These are phyloP conservation scores for Addax nasomaculatus DNA, from an alignment of 2,113 vertebrate genomes.

Conservation along the genomic window DNA sequence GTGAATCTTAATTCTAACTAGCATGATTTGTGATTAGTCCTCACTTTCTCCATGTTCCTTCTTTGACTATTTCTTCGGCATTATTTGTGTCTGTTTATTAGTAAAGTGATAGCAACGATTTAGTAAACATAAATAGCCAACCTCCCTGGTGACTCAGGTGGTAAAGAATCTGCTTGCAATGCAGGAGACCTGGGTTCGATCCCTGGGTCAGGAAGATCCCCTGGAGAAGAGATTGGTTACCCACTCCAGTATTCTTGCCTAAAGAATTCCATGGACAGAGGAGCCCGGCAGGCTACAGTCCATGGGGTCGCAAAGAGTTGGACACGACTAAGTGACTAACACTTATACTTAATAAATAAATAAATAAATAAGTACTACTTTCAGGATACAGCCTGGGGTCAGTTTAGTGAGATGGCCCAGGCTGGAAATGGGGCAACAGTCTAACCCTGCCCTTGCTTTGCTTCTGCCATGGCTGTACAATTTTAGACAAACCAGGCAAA, in stretches of 20 bases:
- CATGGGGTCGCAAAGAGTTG: neutral
- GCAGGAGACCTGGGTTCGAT: neutral
- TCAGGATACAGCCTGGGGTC: neutral
- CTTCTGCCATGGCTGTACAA: neutral
- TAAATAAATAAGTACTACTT: neutral
- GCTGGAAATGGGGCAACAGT: neutral
- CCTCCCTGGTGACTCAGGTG: neutral
- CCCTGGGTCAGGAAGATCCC: neutral
- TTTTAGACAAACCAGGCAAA: neutral
- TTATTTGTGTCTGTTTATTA: neutral
- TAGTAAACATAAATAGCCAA: neutral
- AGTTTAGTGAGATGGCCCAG: neutral
- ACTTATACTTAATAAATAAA: neutral
- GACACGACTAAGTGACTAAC: neutral
- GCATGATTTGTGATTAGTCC: neutral
- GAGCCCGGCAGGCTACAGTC: neutral
- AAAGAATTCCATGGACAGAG: neutral
- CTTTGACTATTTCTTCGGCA: neutral
- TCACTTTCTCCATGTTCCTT: neutral
- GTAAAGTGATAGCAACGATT: neutral
- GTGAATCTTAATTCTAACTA: neutral
- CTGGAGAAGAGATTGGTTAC: neutral
- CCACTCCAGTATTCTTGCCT: neutral
- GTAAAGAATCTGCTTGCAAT: neutral
- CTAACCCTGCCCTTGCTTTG: neutral